Conservation (phyloP, 1,140 invertebrate genomes). For the Frieseomelitta varia region DNA sequence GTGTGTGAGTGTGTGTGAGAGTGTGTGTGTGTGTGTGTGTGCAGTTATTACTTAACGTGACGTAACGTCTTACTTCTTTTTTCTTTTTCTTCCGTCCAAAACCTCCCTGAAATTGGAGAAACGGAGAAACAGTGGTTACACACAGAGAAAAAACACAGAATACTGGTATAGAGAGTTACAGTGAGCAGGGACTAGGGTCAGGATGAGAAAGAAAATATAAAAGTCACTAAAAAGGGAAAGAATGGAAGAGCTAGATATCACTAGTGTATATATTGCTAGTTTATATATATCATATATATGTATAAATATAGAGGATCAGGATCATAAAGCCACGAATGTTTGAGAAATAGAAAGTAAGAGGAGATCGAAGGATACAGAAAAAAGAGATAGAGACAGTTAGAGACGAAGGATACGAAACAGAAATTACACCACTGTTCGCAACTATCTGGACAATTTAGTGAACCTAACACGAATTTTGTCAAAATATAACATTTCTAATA, state of each 20-base stretch:
- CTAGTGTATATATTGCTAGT: neutral
- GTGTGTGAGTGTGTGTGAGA: constrained; percentile 53
- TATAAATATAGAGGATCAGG: neutral
- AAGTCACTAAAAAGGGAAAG: neutral
- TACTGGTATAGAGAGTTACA: constrained; percentile 26
- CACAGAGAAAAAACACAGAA: constrained; percentile 79
- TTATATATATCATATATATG: neutral
- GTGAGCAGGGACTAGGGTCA: neutral
- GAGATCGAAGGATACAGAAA: neutral
- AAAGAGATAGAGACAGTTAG: neutral
- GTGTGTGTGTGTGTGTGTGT: constrained; percentile 57
- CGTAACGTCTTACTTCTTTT: constrained; percentile 94
- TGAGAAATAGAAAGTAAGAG: neutral
- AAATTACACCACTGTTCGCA: constrained; percentile 30
- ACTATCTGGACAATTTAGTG: neutral
- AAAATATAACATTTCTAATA: neutral
- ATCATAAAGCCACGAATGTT: neutral
- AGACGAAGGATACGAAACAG: constrained; percentile 6
- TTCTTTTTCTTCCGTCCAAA: constrained; percentile 97
- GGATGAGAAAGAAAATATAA: neutral
- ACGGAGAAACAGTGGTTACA: constrained; percentile 83
- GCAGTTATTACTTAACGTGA: constrained; percentile 80
- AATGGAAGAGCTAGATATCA: no score
- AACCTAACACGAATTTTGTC: neutral
- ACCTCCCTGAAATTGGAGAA: constrained; percentile 89